These are phyloP conservation scores for Drosophila pallidifrons DNA, from an alignment of 1,140 invertebrate species.

Conservation along the genomic window DNA sequence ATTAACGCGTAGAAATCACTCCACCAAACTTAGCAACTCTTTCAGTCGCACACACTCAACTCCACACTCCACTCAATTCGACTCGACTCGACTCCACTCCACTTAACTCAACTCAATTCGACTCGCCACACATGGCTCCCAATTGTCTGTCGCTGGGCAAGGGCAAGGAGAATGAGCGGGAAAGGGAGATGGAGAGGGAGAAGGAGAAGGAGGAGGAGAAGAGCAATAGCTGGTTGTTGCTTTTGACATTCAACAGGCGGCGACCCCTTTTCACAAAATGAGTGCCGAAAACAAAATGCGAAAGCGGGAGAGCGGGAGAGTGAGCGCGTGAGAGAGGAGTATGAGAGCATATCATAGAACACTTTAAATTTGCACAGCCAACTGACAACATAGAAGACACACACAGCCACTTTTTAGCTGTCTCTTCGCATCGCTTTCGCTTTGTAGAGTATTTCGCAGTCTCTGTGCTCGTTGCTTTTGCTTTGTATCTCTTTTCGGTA, in stretches of 20 bases:
- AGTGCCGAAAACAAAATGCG: too few relatives aligned
- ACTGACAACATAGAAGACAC: too few relatives aligned
- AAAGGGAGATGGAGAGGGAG: too few relatives aligned
- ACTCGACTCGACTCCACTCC: constrained; percentile 2
- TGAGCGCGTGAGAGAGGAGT: background rate
- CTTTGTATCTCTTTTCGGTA: constrained; percentile 41
- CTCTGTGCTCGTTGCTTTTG: background rate
- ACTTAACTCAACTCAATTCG: background rate
- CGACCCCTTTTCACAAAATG: constrained; percentile 1
- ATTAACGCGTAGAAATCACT: constrained; percentile 2
- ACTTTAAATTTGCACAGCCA: background rate
- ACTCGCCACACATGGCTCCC: constrained; percentile 52
- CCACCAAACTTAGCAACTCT: constrained; percentile 29
- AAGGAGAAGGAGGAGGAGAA: too few relatives aligned
- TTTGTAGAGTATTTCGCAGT: constrained; percentile 11
- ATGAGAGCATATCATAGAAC: background rate
- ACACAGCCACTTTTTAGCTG: too few relatives aligned
- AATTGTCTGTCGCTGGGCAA: constrained; percentile 41
- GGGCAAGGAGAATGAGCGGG: too few relatives aligned
- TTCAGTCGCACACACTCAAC: constrained; percentile 25
- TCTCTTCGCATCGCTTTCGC: background rate
- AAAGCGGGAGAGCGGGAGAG: too few relatives aligned
- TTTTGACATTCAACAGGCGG: constrained; percentile 71
- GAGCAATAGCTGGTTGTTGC: background rate
- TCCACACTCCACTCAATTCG: constrained; percentile 1